Percentiles rank a stretch among this genome's conserved stretches.
Conservation (phyloP, 2,888 invertebrate genomes). For the Dasypogon diadema region DNA sequence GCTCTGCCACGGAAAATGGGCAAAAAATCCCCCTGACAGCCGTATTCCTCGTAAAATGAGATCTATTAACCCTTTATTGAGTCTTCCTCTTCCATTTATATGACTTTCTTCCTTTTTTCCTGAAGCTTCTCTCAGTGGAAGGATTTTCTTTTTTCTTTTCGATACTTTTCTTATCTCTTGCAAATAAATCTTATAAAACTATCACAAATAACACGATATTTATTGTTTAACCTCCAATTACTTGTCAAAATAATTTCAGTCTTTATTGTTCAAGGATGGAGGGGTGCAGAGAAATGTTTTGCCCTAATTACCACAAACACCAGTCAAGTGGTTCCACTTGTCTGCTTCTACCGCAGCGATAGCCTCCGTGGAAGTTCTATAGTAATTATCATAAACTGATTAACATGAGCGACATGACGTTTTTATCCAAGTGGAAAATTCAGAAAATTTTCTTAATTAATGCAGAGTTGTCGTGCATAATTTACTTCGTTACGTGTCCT, state of each 20-base stretch:
- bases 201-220: too few species aligned
- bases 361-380: neutral
- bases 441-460: constrained; percentile 55
- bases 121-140: too few species aligned
- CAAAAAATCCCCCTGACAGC: constrained; percentile 25
- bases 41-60: neutral
- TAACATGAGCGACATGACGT: constrained; percentile 55
- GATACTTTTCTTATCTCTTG: too few species aligned
- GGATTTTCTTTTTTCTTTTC: too few species aligned
- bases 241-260: neutral
- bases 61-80: constrained; percentile 20
- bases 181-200: too few species aligned
- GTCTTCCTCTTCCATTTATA: neutral
- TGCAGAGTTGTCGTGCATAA: constrained; percentile 40
- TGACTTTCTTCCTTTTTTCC: neutral
- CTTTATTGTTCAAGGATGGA: neutral
- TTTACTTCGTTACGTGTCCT: constrained; percentile 34
- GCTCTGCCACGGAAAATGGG: neutral
- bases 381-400: constrained; percentile 56
- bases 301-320: constrained; percentile 1
- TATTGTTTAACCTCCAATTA: too few species aligned
- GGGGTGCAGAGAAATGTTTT: neutral
- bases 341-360: constrained; percentile 1
- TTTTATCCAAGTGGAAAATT: constrained; percentile 54
- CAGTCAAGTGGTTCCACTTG: constrained; percentile 36